phyloP scores from a whole-genome alignment of 2,888 invertebrate genomes.

The Drosophila neoperkinsi region DNA sequence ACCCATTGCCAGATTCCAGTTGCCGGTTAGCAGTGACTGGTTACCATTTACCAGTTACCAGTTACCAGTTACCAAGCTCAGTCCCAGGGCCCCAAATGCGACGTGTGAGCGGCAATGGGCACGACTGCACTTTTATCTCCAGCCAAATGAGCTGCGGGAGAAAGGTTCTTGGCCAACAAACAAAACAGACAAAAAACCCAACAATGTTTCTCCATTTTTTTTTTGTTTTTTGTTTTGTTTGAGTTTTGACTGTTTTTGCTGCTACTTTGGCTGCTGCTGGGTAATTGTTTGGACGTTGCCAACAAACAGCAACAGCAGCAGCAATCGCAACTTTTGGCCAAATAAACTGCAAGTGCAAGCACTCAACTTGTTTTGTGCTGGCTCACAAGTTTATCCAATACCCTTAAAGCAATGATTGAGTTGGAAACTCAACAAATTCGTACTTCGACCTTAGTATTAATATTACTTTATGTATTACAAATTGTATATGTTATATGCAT shows the following conservation, averaged over 20 bases:
- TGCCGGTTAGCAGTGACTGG: slow-evolving; percentile 16
- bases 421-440: not conserved
- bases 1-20: slow-evolving; percentile 34
- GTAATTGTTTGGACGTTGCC: slow-evolving; percentile 71
- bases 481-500: not conserved
- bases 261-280: slow-evolving; percentile 34
- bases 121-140: slow-evolving; percentile 53
- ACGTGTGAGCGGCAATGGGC: slow-evolving; percentile 56
- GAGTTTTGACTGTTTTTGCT: slow-evolving; percentile 45
- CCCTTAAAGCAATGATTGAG: slow-evolving; percentile 23
- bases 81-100: slow-evolving; percentile 42
- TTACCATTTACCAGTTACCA: slow-evolving; percentile 29
- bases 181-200: slow-evolving; percentile 15
- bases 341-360: slow-evolving; percentile 76
- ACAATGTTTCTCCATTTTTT: slow-evolving; percentile 35
- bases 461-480: not conserved
- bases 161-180: slow-evolving; percentile 64
- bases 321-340: slow-evolving; percentile 69
- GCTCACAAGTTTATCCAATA: slow-evolving; percentile 64
- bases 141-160: slow-evolving; percentile 45
- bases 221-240: slow-evolving; percentile 14
- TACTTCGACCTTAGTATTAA: not conserved
- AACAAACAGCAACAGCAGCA: slow-evolving; percentile 41
- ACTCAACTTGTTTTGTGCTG: slow-evolving; percentile 55
- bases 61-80: slow-evolving; percentile 21